phyloP scores from a whole-genome alignment of 2,797 vertebrate species.

The Sebastes taczanowskii region DNA sequence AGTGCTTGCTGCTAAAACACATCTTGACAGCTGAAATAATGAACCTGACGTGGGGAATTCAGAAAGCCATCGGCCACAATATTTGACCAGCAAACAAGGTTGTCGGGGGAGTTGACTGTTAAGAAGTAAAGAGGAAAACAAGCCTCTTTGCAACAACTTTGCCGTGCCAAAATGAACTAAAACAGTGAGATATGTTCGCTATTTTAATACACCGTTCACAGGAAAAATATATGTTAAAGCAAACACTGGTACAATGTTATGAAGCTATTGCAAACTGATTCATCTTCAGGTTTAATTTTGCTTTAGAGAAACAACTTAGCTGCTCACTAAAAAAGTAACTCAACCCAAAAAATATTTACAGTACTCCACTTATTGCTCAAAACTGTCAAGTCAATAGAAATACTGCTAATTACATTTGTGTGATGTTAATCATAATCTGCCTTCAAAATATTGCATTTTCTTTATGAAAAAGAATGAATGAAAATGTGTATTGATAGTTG shows the following conservation, averaged over 20 bases:
- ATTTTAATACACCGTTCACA: not conserved
- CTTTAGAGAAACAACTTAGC: not conserved
- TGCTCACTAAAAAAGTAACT: not conserved
- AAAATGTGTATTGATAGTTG: not conserved
- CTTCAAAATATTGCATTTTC: not conserved
- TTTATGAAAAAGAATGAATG: not conserved
- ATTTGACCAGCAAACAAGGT: not conserved
- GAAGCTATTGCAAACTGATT: not conserved
- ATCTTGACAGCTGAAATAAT: not conserved
- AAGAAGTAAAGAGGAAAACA: not conserved
- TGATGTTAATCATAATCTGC: not conserved
- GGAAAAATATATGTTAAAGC: not conserved
- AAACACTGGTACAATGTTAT: not conserved
- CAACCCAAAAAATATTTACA: not conserved
- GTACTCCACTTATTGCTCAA: not conserved
- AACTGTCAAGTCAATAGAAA: not conserved
- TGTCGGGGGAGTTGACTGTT: not conserved
- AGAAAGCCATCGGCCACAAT: not conserved
- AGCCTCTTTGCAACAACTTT: not conserved
- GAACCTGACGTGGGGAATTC: not conserved
- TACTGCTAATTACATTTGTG: not conserved
- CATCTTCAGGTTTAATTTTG: not conserved
- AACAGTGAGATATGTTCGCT: not conserved
- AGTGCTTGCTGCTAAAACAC: not conserved
- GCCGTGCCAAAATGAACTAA: not conserved